Conservation (phyloP, 2,113 vertebrate species). For the Setophaga kirtlandii region DNA sequence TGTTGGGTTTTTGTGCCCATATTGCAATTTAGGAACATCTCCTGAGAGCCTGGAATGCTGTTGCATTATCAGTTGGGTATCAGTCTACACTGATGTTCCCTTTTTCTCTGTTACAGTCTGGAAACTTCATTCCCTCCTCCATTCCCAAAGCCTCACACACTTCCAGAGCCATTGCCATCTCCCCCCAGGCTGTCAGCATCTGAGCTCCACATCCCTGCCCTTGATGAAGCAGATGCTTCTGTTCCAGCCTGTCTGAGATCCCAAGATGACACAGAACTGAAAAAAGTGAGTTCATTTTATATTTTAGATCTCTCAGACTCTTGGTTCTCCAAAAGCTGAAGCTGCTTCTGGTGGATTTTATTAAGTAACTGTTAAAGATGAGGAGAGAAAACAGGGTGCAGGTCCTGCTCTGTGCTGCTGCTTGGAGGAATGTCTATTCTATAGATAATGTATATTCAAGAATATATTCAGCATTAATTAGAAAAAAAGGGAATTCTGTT, state of each 20-base stretch:
- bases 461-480: not conserved
- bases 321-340: not conserved
- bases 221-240: slow-evolving; percentile 52
- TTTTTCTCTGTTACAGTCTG: slow-evolving; percentile 38
- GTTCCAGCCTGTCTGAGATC: slow-evolving; percentile 30
- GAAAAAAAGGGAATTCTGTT: not conserved
- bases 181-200: slow-evolving; percentile 44
- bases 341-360: not conserved
- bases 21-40: not conserved
- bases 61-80: not conserved
- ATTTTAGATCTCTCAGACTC: not conserved
- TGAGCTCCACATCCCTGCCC: slow-evolving; percentile 37
- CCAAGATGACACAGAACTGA: slow-evolving; percentile 53
- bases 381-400: not conserved
- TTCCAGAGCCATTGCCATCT: slow-evolving; percentile 38
- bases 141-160: slow-evolving; percentile 59
- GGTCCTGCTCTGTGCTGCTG: not conserved
- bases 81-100: not conserved
- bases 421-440: not conserved
- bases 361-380: not conserved
- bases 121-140: slow-evolving; percentile 50
- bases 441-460: not conserved
- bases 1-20: not conserved
- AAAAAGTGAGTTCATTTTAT: slow-evolving; percentile 65
- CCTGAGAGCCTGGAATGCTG: not conserved